These are phyloP conservation scores for Branchellion lobata DNA, from an alignment of 2,888 invertebrate species.

Conservation along the genomic window DNA sequence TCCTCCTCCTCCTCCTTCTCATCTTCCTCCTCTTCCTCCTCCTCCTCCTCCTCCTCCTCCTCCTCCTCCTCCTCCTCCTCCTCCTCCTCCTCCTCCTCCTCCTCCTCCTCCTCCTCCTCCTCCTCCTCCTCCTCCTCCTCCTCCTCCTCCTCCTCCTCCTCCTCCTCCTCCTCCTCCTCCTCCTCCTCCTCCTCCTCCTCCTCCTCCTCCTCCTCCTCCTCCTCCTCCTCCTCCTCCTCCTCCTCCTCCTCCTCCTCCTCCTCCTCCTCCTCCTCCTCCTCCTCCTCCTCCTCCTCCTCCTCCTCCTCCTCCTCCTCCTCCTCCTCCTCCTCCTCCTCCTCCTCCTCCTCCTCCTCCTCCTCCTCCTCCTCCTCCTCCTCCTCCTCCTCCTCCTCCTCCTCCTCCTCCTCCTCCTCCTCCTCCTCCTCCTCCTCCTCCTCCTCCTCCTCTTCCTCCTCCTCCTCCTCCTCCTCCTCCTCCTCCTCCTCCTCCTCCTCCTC, in stretches of 20 bases:
- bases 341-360: background rate
- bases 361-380: background rate
- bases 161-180: background rate
- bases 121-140: background rate
- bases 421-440: background rate
- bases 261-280: background rate
- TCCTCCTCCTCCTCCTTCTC: background rate
- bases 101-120: background rate
- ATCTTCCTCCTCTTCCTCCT: background rate
- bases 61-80: background rate
- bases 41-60: background rate
- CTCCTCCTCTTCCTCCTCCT: background rate
- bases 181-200: background rate
- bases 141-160: background rate
- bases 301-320: background rate
- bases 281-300: background rate
- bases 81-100: background rate
- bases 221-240: background rate
- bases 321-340: background rate
- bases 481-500: background rate
- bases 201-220: background rate
- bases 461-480: background rate
- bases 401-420: background rate
- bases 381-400: background rate
- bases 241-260: background rate